These are phyloP conservation scores for Conopomorpha cramerella DNA, from an alignment of 1,140 invertebrate species.

Conservation along the genomic window DNA sequence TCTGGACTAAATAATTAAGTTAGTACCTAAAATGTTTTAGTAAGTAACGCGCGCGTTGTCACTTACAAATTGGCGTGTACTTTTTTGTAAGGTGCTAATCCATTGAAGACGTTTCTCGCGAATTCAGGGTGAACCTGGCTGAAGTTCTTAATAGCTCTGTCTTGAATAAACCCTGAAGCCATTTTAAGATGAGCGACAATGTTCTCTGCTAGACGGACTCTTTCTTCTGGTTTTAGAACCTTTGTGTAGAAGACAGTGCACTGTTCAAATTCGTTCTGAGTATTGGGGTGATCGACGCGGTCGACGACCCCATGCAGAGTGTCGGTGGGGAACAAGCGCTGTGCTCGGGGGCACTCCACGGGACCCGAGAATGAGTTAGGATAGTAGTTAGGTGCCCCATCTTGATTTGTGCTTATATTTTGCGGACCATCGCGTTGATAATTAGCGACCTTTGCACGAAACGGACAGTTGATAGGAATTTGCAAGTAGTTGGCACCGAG, in stretches of 20 bases:
- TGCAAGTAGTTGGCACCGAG: constrained; percentile 88
- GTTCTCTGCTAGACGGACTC: constrained; percentile 77
- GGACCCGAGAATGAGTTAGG: constrained; percentile 90
- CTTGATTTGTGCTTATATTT: constrained; percentile 66
- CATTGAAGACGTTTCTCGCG: constrained; percentile 67
- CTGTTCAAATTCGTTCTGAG: constrained; percentile 91
- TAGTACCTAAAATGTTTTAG: no score
- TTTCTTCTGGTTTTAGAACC: constrained; percentile 74
- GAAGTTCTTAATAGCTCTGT: constrained; percentile 80
- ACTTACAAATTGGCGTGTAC: constrained; percentile 62
- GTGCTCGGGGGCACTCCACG: constrained; percentile 60
- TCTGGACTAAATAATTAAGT: no score
- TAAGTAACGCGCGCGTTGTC: no score
- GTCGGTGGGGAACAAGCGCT: constrained; percentile 58
- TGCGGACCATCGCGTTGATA: constrained; percentile 83
- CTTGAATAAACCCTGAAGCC: constrained; percentile 85
- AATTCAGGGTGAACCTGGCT: constrained; percentile 69
- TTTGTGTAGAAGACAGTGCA: constrained; percentile 80
- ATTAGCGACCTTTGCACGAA: constrained; percentile 64
- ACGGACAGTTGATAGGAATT: constrained; percentile 90
- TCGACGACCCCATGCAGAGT: constrained; percentile 66
- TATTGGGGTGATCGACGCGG: constrained; percentile 78
- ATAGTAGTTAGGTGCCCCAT: constrained; percentile 87
- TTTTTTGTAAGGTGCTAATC: constrained; percentile 62
- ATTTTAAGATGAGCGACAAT: constrained; percentile 77